Base-by-base conservation (phyloP, 2,113 vertebrate genomes). In the Carollia perspicillata region DNA sequence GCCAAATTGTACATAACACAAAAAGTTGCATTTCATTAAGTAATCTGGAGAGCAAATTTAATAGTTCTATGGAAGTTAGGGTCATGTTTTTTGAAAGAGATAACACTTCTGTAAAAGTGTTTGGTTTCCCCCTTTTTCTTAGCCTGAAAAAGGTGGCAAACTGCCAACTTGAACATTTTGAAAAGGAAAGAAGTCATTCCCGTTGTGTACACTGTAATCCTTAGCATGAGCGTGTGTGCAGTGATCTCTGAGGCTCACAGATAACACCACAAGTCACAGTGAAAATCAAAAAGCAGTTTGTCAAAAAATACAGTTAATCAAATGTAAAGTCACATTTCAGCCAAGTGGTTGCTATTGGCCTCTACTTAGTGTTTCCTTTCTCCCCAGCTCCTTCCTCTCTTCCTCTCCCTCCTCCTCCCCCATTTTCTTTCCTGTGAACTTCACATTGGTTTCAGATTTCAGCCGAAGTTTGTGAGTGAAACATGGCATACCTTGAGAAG, bases 11-110 rank as follows among this genome's bases (percentile, higher is more conserved):
- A 72, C 11, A 68, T 30, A 81, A 78, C 3, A 40, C 60, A 42
- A 60, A 68, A 51, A 37, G 33, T 20, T 66, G 1, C 63, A 47
- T 91, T 86, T 96, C 84, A 87, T 35, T 35, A 60, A 92, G 17
- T 40, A 65, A 28, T 37, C 37, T 77, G 5, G 84, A 33, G 13
- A 65, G 20, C 17, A 89, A 92, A 58, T 81, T 30, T 18, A 83
- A 22, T 26, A 40, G 6, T 30, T 80, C 63, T 89, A 10, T 69
- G 65, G 23, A 75, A 91, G 28, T 42, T 30, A 77, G 14, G 8
- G 63, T 47, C 3, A 49, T 20, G 35, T 60, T 85, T 96, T 96
- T 93, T 80, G 20, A 53, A 92, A 93, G 68, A 47, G 86, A 80
- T 8, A n/a, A 35, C 1, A 51, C 5, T 74, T 91, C 1, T 30